Base-by-base conservation (phyloP, 2,113 vertebrate genomes). In the Leuciscus idus region DNA sequence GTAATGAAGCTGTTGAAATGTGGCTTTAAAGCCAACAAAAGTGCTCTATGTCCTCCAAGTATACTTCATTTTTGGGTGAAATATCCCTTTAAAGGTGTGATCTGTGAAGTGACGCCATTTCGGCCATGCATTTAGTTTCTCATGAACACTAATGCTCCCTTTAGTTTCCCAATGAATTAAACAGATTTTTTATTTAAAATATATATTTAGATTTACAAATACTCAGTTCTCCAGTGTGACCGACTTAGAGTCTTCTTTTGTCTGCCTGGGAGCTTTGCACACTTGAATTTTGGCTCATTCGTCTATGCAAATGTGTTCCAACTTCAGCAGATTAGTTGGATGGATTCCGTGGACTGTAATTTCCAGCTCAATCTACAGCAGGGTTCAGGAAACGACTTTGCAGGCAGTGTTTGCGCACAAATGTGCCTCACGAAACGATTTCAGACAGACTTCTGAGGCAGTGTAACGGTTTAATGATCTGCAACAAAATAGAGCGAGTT, bases 261-360 rank as follows among this genome's bases (percentile, higher is more conserved):
- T 55, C 26, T 55, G 50, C 75, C 75, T 33, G 48, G 10, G 9
- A 50, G 75, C 17, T 55, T 77, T 33, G 50, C 50, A 55, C 50
- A 55, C 26, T 77, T 55, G 1, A 55, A 12, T 55, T 77, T 55
- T 77, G 75, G 75, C 75, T 77, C 75, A 77, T 55, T 77, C 4
- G 6, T 77, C 9, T 55, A 77, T 77, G 75, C 75, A 77, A 77
- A 55, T 77, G 75, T 17, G n/a, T 77, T 77, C 28, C 50, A 21
- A 55, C 75, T 77, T 55, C 10, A 33, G 50, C 50, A 77, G 75
- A 77, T 77, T 55, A 77, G 75, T 77, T 33, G 75, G 75, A 55
- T 26, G 75, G 28, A 55, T 19, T 55, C 50, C 28, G 5, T 17
- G 50, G 75, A 50, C 26, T 55, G 48, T 8, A 55, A 77, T 77